Percentiles rank a stretch among this genome's conserved stretches.
Conservation (phyloP, 2,888 invertebrate genomes). For the Caenorhabditis panamensis region DNA sequence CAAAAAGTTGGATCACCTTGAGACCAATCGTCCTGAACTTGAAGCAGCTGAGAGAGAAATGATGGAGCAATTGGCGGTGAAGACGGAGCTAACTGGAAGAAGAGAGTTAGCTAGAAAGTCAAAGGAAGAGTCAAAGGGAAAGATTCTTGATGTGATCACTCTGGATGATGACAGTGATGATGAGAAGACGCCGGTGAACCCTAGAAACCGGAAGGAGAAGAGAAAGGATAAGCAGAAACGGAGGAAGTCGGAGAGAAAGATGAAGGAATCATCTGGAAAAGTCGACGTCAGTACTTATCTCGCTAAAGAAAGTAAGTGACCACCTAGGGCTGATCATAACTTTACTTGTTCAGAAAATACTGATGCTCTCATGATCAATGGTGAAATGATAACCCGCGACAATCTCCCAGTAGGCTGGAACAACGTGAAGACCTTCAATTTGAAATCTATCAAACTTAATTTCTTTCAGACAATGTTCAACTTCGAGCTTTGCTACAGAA, state of each 20-base stretch:
- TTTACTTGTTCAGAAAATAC: too few relatives aligned
- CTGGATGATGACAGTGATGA: background rate
- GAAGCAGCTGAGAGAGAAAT: background rate
- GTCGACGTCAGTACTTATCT: background rate
- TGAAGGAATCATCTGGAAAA: background rate
- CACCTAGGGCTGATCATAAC: too few relatives aligned
- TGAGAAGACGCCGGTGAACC: too few relatives aligned
- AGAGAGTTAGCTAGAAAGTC: too few relatives aligned
- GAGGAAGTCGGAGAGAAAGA: background rate
- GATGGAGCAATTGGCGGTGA: too few relatives aligned
- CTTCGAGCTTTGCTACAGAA: background rate
- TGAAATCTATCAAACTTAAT: too few relatives aligned
- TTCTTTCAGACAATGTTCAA: conserved; percentile 1
- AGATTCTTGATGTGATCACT: background rate
- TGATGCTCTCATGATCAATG: background rate
- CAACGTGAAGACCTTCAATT: too few relatives aligned
- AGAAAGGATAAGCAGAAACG: background rate
- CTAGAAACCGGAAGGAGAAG: background rate
- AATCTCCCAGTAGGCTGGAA: background rate
- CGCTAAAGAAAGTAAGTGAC: too few relatives aligned
- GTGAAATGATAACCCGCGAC: background rate
- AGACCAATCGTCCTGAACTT: background rate
- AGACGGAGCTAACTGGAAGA: too few relatives aligned
- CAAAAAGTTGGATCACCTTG: background rate
- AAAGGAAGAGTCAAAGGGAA: background rate